phyloP scores from a whole-genome alignment of 2,797 vertebrate genomes.

The Furcifer pardalis region DNA sequence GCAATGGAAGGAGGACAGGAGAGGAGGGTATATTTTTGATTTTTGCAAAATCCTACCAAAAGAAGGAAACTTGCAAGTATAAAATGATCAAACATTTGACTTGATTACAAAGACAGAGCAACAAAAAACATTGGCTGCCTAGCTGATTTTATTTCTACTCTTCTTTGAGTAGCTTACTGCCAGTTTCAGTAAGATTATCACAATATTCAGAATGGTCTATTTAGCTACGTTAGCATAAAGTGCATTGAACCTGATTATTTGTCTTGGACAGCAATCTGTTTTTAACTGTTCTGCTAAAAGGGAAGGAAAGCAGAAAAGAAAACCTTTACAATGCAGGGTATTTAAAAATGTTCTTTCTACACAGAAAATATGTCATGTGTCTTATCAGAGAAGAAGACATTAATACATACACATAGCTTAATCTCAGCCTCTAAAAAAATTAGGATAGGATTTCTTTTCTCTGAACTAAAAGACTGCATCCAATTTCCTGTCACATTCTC shows the following conservation, averaged over 20 bases:
- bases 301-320: constrained; percentile 30
- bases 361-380: constrained; percentile 34
- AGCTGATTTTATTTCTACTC: neutral
- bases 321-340: constrained; percentile 23
- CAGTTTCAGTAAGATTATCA: neutral
- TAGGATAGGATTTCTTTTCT: constrained; percentile 20
- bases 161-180: neutral
- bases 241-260: constrained; percentile 1
- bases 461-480: constrained; percentile 20
- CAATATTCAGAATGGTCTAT: constrained; percentile 3
- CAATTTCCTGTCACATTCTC: constrained; percentile 49
- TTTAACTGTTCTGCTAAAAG: constrained; percentile 33
- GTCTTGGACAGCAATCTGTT: constrained; percentile 35
- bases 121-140: neutral
- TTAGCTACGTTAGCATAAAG: constrained; percentile 1
- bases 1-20: constrained; percentile 36
- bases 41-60: constrained; percentile 11
- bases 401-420: constrained; percentile 36
- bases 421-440: constrained; percentile 42
- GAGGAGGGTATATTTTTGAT: too few species aligned
- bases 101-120: neutral
- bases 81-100: constrained; percentile 40
- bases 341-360: neutral
- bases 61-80: constrained; percentile 36
- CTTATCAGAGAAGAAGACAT: constrained; percentile 26